Conservation (phyloP, 1,140 invertebrate genomes). For the Olivierus martensii region DNA sequence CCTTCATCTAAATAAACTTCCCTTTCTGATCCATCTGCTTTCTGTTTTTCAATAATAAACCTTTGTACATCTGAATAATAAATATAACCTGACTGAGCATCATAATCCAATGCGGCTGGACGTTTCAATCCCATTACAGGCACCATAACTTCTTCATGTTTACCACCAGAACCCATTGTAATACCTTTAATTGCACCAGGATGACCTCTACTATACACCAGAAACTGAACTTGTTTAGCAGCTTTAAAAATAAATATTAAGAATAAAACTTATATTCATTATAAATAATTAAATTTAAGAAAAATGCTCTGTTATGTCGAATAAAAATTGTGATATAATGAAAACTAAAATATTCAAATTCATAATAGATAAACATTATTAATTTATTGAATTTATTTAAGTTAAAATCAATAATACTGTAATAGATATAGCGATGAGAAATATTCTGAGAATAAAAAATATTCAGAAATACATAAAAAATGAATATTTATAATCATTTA, state of each 20-base stretch:
- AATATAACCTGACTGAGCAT: conserved; percentile 44
- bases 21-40: conserved; percentile 27
- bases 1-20: conserved; percentile 31
- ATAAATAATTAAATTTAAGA: too few relatives aligned
- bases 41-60: conserved; percentile 35
- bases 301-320: too few relatives aligned
- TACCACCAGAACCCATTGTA: conserved; percentile 17
- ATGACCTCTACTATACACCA: conserved; percentile 46
- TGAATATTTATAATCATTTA: too few relatives aligned
- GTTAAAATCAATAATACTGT: too few relatives aligned
- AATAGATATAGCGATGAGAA: too few relatives aligned
- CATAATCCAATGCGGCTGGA: conserved; percentile 51
- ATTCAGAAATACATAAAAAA: too few relatives aligned
- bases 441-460: too few relatives aligned
- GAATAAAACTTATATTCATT: too few relatives aligned
- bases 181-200: conserved; percentile 47
- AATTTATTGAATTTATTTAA: too few relatives aligned
- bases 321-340: too few relatives aligned
- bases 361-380: too few relatives aligned
- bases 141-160: conserved; percentile 42
- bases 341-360: too few relatives aligned
- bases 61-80: conserved; percentile 51
- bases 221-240: conserved; percentile 37
- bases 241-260: conserved; percentile 26
- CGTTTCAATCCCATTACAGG: conserved; percentile 46